Conservation (phyloP, 64 coral and sea anemone species). For the Actinia tenebrosa region DNA sequence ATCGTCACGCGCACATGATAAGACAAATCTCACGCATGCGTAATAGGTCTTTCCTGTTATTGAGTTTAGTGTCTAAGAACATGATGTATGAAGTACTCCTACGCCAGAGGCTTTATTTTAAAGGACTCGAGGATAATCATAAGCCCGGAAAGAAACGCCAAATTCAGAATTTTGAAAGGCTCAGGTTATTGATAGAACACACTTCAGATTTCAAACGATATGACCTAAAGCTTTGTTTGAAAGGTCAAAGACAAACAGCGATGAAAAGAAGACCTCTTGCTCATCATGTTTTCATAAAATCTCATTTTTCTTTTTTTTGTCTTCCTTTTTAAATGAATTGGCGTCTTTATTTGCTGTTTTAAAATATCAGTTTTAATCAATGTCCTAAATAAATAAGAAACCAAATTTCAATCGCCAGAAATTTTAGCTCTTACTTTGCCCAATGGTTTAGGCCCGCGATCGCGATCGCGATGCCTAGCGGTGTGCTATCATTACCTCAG, state of each 20-base stretch:
- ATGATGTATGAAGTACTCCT: neutral
- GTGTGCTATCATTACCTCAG: too few relatives aligned
- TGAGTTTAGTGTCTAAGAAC: neutral
- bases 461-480: too few relatives aligned
- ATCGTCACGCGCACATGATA: neutral
- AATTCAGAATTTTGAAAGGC: neutral
- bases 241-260: neutral
- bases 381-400: too few relatives aligned
- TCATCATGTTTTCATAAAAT: neutral
- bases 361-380: too few relatives aligned
- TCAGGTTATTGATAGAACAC: neutral
- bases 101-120: neutral
- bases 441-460: too few relatives aligned
- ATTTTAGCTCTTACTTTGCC: too few relatives aligned
- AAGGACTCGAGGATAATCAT: neutral
- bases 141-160: constrained; percentile 9
- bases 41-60: neutral
- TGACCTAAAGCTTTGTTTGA: neutral
- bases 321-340: neutral
- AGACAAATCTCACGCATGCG: neutral
- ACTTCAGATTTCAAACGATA: neutral
- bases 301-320: neutral
- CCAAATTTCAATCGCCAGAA: too few relatives aligned
- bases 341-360: neutral
- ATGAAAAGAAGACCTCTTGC: neutral